Evolutionary conservation across 2,113 vertebrate genomes (phyloP), one percentile per base, ranked within the genome.

Genomic region (Limanda limanda): DNA sequence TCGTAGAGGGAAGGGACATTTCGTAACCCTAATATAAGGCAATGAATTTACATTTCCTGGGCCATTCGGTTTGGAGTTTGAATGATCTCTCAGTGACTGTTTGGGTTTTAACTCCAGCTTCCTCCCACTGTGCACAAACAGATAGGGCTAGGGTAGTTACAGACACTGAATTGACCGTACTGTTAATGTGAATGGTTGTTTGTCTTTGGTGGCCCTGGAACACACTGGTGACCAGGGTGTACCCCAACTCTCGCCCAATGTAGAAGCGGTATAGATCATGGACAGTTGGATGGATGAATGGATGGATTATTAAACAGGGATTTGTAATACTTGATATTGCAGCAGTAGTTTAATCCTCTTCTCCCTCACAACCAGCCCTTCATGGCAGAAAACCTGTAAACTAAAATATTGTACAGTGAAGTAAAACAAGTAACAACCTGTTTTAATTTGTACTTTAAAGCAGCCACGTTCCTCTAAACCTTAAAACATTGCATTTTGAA

Each of bases 311-410:
- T 31, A 31, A 31, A 31, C 31, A 7, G 31, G 1, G 45, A 47
- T 47, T 24, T 71, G 0, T 24, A 21, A 56, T 69, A 37, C 13
- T 60, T 55, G 17, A 60, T 21, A 40, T 76, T 51, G n/a, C 70
- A 71, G 42, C 45, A 27, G 42, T 25, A 14, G 21, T 25, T 25
- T 65, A 51, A 52, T 47, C 17, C 51, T 66, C 54, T 18, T 2
- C 27, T 73, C 48, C 3, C 57, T 23, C 25, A 51, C 40, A 21
- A 15, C 45, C 71, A 74, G 55, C 23, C 5, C 14, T 74, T 45
- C 11, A 45, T 42, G 59, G 52, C 17, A 20, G 71, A 72, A 76
- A 76, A 31, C 68, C 63, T n/a, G 24, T 54, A 27, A 51, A 66
- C 7, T 5, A 15, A 52, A 15, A 12, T 15, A 35, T 15, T 54